A percentile compares a stretch with the other conserved stretches of the same genome.
Evolutionary conservation across 2,797 vertebrate genomes (phyloP).

Genomic region (Lacerta viridis): DNA sequence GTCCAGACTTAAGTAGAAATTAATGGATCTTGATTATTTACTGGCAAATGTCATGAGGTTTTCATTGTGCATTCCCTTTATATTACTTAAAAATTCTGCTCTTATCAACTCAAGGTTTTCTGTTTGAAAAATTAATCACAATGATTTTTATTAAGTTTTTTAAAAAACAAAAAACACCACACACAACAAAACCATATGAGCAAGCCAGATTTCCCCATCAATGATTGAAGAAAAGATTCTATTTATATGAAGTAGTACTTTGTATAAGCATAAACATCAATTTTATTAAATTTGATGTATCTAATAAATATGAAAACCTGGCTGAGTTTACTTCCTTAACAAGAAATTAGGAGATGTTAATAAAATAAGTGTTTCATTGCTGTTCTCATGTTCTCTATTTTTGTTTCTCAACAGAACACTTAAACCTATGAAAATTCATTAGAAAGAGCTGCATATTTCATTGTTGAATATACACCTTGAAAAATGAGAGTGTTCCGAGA

Average conservation of each 20-base stretch:
- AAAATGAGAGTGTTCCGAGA: background rate
- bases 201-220: background rate
- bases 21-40: background rate
- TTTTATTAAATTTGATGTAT: slow-evolving; percentile 43
- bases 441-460: background rate
- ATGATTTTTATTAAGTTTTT: background rate
- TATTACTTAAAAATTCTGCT: background rate
- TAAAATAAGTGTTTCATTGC: slow-evolving; percentile 19
- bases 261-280: slow-evolving; percentile 25
- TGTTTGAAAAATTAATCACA: background rate
- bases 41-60: background rate
- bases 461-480: background rate
- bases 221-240: slow-evolving; percentile 5
- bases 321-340: slow-evolving; percentile 2
- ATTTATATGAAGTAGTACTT: slow-evolving; percentile 23
- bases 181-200: background rate
- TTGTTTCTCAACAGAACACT: slow-evolving; percentile 22
- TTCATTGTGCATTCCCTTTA: background rate
- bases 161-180: background rate
- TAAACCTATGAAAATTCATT: background rate
- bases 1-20: background rate
- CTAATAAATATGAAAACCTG: slow-evolving; percentile 34
- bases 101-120: background rate
- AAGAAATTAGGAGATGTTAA: slow-evolving; percentile 43
- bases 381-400: slow-evolving; percentile 22